Evolutionary conservation across 2,888 invertebrate species (phyloP), one percentile per base, ranked within the genome.

Genomic region (Scrobipalpa atriplicella): DNA sequence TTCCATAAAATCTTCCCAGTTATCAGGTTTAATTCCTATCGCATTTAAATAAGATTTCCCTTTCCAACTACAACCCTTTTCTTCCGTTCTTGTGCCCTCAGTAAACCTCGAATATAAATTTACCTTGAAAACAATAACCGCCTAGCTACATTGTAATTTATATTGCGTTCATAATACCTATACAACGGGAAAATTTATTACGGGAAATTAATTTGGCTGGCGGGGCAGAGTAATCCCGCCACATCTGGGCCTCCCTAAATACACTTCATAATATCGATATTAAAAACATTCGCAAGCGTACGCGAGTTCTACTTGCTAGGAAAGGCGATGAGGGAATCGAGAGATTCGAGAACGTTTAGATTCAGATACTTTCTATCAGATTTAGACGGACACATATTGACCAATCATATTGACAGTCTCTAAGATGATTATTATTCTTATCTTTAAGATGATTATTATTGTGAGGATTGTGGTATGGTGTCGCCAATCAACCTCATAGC

Each of bases 141-240:
- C 69, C 69, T 71, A 72, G 77, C 77, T 66, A 66, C 75, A 68
- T 70, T 71, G 76, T 84, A 85, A 86, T 86, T 85, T 85, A 85
- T 85, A 84, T 78, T 71, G 75, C 82, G 75, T 80, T 82, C 84
- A 85, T 86, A 87, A 86, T 85, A 83, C 82, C 79, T 78, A 75
- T 78, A 79, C 79, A 75, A 74, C 70, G 71, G 72, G 70, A 70
- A 76, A 85, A 86, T 86, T 87, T 87, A 87, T 84, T 81, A 78
- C 75, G 74, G 77, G 78, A 82, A 85, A 86, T 86, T 87, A 86
- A 87, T 86, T 85, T 81, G 71, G 78, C 77, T 73, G 74, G 74
- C 73, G 69, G 72, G 68, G 70, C 72, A 68, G 70, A 68, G 75
- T 82, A 81, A 83, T 80, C 84, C 78, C 68, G 73, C 71, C 80